A percentile compares a stretch with the other conserved stretches of the same genome.
These are phyloP conservation scores for Acanthoscelides obtectus DNA, from an alignment of 2,888 invertebrate species.

Conservation along the genomic window DNA sequence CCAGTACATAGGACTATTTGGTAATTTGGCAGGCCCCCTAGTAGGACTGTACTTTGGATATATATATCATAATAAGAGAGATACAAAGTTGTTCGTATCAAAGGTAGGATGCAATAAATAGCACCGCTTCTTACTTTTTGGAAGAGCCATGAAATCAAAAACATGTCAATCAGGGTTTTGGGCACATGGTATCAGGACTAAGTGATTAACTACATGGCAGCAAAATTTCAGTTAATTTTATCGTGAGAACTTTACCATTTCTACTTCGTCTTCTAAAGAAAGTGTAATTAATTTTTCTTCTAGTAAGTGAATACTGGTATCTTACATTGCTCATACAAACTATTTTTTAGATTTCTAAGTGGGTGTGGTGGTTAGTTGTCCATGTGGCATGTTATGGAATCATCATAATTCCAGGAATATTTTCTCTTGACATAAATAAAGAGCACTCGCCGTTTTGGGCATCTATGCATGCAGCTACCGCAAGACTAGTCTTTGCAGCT, in stretches of 20 bases:
- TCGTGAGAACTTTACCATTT: too few relatives aligned
- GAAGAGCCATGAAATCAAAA: too few relatives aligned
- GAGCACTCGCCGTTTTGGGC: slow-evolving; percentile 8
- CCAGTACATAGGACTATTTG: slow-evolving; percentile 19
- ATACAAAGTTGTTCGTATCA: slow-evolving; percentile 13
- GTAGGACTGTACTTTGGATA: slow-evolving; percentile 27
- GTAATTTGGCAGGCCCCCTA: slow-evolving; percentile 23
- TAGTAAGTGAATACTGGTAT: neutral
- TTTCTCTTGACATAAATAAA: slow-evolving; percentile 4
- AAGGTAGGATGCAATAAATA: slow-evolving; percentile 18
- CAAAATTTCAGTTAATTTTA: too few relatives aligned
- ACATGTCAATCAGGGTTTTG: too few relatives aligned
- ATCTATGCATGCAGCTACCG: slow-evolving; percentile 8
- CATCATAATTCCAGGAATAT: slow-evolving; percentile 9
- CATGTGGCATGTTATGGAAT: slow-evolving; percentile 8
- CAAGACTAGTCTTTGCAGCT: slow-evolving; percentile 17
- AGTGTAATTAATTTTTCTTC: too few relatives aligned
- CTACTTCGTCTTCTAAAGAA: too few relatives aligned
- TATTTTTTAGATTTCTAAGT: neutral
- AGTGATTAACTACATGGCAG: too few relatives aligned
- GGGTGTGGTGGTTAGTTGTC: slow-evolving; percentile 13
- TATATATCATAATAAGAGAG: slow-evolving; percentile 21
- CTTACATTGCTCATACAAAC: neutral
- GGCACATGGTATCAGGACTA: too few relatives aligned
- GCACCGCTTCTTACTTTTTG: too few relatives aligned